A percentile compares a stretch with the other conserved stretches of the same genome.
Conservation (phyloP, 1,140 invertebrate genomes). For the Colletes gigas region DNA sequence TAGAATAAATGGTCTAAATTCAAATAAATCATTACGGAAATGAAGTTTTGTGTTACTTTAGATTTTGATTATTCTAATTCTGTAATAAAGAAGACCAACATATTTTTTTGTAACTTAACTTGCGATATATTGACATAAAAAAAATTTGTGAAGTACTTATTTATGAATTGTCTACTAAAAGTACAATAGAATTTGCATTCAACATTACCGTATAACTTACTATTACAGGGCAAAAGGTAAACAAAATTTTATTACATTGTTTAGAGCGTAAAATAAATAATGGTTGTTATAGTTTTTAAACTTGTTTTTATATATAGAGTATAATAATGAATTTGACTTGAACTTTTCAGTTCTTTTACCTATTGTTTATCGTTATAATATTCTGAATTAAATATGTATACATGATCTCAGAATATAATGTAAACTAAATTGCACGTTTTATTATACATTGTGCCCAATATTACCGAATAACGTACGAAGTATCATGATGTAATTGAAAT, state of each 20-base stretch:
- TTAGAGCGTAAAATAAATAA: slow-evolving; percentile 3
- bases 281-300: slow-evolving; percentile 1
- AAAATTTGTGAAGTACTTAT: slow-evolving; percentile 33
- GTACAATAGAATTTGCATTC: background rate
- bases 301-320: background rate
- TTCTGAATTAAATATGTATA: slow-evolving; percentile 4
- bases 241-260: background rate
- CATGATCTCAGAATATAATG: background rate
- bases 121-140: slow-evolving; percentile 28
- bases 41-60: slow-evolving; percentile 2
- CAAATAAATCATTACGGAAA: slow-evolving; percentile 4
- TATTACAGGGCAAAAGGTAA: background rate
- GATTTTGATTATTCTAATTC: background rate
- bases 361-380: background rate
- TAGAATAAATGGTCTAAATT: background rate
- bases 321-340: background rate
- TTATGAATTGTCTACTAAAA: slow-evolving; percentile 30
- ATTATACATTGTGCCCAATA: background rate
- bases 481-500: slow-evolving; percentile 16
- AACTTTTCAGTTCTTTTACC: background rate
- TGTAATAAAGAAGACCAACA: slow-evolving; percentile 1
- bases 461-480: slow-evolving; percentile 15
- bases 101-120: slow-evolving; percentile 23
- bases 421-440: background rate
- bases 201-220: background rate